A percentile compares a stretch with the other conserved stretches of the same genome.
These are phyloP conservation scores for Thera obeliscata DNA, from an alignment of 2,888 invertebrate species.

Conservation along the genomic window DNA sequence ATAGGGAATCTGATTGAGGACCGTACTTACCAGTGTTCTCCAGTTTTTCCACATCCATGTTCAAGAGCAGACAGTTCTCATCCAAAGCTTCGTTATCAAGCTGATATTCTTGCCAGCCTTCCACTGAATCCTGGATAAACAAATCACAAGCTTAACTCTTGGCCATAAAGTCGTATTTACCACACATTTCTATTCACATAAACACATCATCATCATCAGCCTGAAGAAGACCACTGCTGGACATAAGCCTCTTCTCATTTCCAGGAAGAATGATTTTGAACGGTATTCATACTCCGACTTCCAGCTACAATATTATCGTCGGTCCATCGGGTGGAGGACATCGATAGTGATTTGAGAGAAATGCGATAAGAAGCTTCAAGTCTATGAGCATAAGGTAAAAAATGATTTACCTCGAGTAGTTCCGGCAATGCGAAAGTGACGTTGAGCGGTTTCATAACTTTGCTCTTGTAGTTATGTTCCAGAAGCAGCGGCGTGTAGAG, in stretches of 20 bases:
- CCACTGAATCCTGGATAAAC: constrained; percentile 69
- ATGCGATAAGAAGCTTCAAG: background rate
- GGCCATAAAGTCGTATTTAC: background rate
- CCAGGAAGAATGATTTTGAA: too few relatives aligned
- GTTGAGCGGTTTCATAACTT: constrained; percentile 92
- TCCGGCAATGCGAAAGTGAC: constrained; percentile 95
- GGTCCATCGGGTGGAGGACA: too few relatives aligned
- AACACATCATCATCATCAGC: too few relatives aligned
- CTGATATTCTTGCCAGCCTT: constrained; percentile 78
- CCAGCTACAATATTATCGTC: too few relatives aligned
- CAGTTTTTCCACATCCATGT: constrained; percentile 74
- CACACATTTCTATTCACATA: too few relatives aligned
- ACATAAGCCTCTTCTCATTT: too few relatives aligned
- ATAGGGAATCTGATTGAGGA: background rate
- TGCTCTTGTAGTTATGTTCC: constrained; percentile 94
- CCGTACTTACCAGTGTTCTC: constrained; percentile 63
- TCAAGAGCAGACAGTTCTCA: constrained; percentile 76
- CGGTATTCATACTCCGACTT: too few relatives aligned
- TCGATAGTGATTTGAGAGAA: background rate
- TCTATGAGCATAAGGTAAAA: background rate
- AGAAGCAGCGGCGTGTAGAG: constrained; percentile 95
- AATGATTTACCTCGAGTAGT: constrained; percentile 88
- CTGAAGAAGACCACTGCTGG: too few relatives aligned
- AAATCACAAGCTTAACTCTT: constrained; percentile 2
- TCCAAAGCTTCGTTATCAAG: constrained; percentile 73